Conservation (phyloP, 2,888 invertebrate species). For the Sminthurinus aureus region DNA sequence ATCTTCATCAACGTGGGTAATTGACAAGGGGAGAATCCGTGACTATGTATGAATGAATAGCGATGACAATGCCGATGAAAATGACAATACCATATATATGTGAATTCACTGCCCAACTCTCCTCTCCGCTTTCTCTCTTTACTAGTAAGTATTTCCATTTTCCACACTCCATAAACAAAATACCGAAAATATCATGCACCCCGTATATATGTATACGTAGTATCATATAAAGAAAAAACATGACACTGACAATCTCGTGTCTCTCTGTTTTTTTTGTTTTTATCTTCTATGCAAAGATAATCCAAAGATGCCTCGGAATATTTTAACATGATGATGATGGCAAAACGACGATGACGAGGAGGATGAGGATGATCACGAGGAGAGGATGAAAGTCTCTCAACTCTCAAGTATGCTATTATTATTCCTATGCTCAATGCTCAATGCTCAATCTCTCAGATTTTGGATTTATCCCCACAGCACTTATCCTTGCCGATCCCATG, state of each 20-base stretch:
- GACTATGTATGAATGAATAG: constrained; percentile 6
- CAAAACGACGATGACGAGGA: too few species aligned
- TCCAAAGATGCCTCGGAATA: not conserved
- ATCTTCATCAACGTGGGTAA: constrained; percentile 57
- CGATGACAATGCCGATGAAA: not conserved
- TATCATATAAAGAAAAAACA: not conserved
- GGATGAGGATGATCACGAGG: not conserved
- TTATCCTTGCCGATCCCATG: not conserved
- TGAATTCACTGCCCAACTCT: not conserved
- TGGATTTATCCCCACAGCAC: too few species aligned
- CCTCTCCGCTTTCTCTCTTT: not conserved
- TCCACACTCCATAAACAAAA: not conserved
- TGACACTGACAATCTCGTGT: not conserved
- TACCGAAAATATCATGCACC: not conserved
- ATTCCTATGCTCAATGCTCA: too few species aligned
- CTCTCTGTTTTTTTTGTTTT: not conserved
- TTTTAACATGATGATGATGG: not conserved
- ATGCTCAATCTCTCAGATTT: too few species aligned
- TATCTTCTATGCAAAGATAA: not conserved
- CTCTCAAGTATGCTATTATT: too few species aligned
- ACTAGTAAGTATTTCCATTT: not conserved
- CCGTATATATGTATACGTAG: not conserved
- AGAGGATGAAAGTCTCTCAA: not conserved
- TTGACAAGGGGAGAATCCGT: constrained; percentile 48
- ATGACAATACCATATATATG: not conserved